These are phyloP conservation scores for Chrysogorgia sp. DNA, from an alignment of 92 coral and sea anemone genomes.

Conservation along the genomic window DNA sequence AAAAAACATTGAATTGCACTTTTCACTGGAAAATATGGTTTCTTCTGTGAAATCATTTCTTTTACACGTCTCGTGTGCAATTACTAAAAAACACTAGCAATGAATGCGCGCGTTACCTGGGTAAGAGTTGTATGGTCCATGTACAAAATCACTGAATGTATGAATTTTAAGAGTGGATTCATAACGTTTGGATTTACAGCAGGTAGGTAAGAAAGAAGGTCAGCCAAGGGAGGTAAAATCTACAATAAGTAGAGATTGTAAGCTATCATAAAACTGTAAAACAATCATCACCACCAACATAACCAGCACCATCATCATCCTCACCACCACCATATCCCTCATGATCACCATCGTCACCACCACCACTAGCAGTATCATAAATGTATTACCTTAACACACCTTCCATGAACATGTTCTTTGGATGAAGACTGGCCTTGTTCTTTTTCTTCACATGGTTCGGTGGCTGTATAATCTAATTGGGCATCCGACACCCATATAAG, in stretches of 20 bases:
- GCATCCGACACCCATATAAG: slow-evolving; percentile 90
- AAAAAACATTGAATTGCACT: not conserved
- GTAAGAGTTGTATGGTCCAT: slow-evolving; percentile 89
- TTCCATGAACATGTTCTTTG: slow-evolving; percentile 81
- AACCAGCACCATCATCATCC: too few species aligned
- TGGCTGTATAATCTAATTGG: slow-evolving; percentile 74
- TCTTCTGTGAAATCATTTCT: too few species aligned
- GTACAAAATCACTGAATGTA: slow-evolving; percentile 85
- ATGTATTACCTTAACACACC: slow-evolving; percentile 80
- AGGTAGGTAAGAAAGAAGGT: slow-evolving; percentile 80
- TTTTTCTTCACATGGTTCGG: slow-evolving; percentile 68
- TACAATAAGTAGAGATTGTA: slow-evolving; percentile 12
- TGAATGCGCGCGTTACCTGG: slow-evolving; percentile 63
- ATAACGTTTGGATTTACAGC: slow-evolving; percentile 84
- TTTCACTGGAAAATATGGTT: too few species aligned
- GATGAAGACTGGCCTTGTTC: slow-evolving; percentile 71
- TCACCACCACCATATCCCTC: not conserved
- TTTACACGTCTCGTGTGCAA: too few species aligned
- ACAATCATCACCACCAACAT: not conserved
- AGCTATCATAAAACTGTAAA: not conserved
- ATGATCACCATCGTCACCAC: not conserved
- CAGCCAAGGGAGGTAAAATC: slow-evolving; percentile 95
- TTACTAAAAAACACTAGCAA: not conserved
- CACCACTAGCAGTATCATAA: not conserved
- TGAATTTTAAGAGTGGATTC: slow-evolving; percentile 87